These are phyloP conservation scores for Platichthys flesus DNA, from an alignment of 2,113 vertebrate species.

Conservation along the genomic window DNA sequence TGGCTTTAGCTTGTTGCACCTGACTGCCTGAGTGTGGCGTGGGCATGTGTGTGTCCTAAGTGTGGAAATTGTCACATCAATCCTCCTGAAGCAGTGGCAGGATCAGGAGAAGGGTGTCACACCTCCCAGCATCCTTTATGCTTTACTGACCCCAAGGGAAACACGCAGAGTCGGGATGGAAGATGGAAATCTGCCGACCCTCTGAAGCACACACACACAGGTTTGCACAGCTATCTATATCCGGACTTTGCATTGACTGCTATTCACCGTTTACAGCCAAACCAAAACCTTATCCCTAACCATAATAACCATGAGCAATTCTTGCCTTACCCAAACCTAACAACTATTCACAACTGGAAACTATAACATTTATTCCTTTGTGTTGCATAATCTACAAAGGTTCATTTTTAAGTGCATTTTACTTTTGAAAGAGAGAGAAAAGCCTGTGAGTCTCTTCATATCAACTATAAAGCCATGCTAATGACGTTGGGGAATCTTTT, in stretches of 20 bases:
- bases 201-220: constrained; percentile 14
- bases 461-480: constrained; percentile 69
- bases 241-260: neutral
- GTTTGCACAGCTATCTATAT: neutral
- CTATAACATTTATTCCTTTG: constrained; percentile 28
- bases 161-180: constrained; percentile 41
- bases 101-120: constrained; percentile 41
- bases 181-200: constrained; percentile 60
- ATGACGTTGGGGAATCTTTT: constrained; percentile 53
- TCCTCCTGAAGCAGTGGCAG: constrained; percentile 56
- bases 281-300: neutral
- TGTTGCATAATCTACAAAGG: constrained; percentile 39
- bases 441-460: constrained; percentile 30
- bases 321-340: neutral
- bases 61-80: constrained; percentile 60
- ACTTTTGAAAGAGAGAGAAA: constrained; percentile 53
- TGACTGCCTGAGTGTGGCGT: constrained; percentile 3
- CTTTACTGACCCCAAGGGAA: constrained; percentile 64
- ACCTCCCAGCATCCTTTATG: constrained; percentile 62
- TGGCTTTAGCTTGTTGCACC: constrained; percentile 29
- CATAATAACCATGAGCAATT: neutral
- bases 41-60: constrained; percentile 10
- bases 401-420: constrained; percentile 33
- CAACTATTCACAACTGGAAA: constrained; percentile 2
- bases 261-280: neutral